Evolutionary conservation across 1,140 invertebrate species (phyloP).

Genomic region (Papilio polyxenes): DNA sequence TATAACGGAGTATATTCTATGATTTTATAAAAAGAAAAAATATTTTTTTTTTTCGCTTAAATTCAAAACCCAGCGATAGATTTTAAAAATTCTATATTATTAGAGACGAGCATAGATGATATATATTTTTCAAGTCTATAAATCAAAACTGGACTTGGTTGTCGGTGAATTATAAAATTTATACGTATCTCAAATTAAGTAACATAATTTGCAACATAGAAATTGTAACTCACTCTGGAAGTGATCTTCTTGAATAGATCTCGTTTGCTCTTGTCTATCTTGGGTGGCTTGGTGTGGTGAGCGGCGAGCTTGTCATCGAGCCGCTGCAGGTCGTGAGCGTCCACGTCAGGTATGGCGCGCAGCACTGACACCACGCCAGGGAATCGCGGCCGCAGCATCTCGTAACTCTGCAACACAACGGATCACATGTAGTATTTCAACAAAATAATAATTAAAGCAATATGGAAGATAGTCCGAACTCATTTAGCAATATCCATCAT

Average conservation of each 20-base stretch:
- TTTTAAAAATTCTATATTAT: no score
- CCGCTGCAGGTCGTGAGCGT: constrained; percentile 87
- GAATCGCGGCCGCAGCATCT: constrained; percentile 88
- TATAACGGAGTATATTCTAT: not conserved
- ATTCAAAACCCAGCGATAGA: no score
- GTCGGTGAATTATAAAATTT: no score
- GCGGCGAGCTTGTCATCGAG: constrained; percentile 92
- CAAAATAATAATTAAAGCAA: not conserved
- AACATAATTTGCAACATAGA: no score
- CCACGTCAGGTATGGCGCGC: constrained; percentile 86
- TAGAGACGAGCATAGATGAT: no score
- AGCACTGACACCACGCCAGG: constrained; percentile 83
- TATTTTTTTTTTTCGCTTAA: no score
- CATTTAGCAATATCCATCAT: no score
- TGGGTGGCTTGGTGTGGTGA: constrained; percentile 85
- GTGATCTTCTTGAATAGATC: constrained; percentile 95
- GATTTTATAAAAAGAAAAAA: no score
- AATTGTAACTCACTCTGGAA: constrained; percentile 82
- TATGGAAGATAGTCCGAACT: not conserved
- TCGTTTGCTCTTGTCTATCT: constrained; percentile 93
- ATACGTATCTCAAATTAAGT: no score
- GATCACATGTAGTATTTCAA: not conserved
- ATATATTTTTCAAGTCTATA: no score
- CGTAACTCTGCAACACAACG: constrained; percentile 84
- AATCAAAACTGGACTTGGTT: no score